These are phyloP conservation scores for Scylla paramamosain DNA, from an alignment of 1,140 invertebrate species.

Conservation along the genomic window DNA sequence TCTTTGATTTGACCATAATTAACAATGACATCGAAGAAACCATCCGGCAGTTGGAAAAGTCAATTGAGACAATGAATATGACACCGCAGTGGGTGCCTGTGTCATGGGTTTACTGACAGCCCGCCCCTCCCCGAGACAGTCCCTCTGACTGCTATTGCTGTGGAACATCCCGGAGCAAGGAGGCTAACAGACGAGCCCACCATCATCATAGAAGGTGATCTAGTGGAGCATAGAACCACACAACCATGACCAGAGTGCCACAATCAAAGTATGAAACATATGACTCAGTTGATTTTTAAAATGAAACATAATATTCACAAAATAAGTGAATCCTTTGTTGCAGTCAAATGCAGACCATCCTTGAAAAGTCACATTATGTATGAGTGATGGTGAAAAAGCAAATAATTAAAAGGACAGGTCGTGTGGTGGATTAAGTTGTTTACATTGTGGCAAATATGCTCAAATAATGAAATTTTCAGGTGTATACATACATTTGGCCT, in stretches of 20 bases:
- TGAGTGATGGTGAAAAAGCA: not conserved
- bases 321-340: conserved; percentile 32
- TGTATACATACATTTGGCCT: conserved; percentile 56
- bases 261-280: conserved; percentile 70
- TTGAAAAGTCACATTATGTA: not conserved
- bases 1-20: conserved; percentile 98
- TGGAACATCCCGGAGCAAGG: conserved; percentile 74
- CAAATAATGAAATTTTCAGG: conserved; percentile 50
- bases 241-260: conserved; percentile 69
- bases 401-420: not conserved
- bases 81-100: conserved; percentile 96
- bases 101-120: conserved; percentile 94
- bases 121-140: conserved; percentile 77
- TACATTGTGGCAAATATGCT: conserved; percentile 68
- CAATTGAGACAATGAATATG: conserved; percentile 93
- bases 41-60: conserved; percentile 93
- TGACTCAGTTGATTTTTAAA: conserved; percentile 59
- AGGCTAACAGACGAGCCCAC: conserved; percentile 68
- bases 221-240: conserved; percentile 63
- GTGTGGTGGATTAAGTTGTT: conserved; percentile 38
- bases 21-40: conserved; percentile 99
- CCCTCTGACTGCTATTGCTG: conserved; percentile 77
- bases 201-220: conserved; percentile 75
- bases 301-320: conserved; percentile 46
- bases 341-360: conserved; percentile 51